Percentiles rank a stretch among this genome's conserved stretches.
phyloP scores from a whole-genome alignment of 2,797 vertebrate species.

The Coilia nasus region DNA sequence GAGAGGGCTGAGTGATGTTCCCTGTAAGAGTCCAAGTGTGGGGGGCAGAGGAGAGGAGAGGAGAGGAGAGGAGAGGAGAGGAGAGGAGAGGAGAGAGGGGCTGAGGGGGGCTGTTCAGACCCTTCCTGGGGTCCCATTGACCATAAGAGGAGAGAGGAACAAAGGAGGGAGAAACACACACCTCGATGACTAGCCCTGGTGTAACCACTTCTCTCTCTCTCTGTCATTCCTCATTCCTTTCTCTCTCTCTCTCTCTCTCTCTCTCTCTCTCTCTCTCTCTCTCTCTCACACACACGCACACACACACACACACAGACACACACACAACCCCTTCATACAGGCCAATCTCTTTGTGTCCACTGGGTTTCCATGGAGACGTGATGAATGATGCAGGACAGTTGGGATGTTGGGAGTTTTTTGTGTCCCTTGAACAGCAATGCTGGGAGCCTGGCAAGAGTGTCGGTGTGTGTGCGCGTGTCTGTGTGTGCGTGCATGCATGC shows the following conservation, averaged over 20 bases:
- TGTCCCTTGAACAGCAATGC: slow-evolving; percentile 35
- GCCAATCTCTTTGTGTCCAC: slow-evolving; percentile 62
- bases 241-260: too few relatives aligned
- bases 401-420: slow-evolving; percentile 56
- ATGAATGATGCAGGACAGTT: slow-evolving; percentile 61
- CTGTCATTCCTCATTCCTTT: too few relatives aligned
- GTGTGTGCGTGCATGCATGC: background rate
- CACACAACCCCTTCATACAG: slow-evolving; percentile 29
- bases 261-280: too few relatives aligned
- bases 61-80: background rate
- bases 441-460: slow-evolving; percentile 36
- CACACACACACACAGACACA: background rate
- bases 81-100: background rate
- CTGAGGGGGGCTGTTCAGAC: too few relatives aligned
- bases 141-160: background rate
- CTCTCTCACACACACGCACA: background rate
- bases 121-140: background rate
- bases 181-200: too few relatives aligned
- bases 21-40: too few relatives aligned
- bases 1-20: too few relatives aligned
- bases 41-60: too few relatives aligned
- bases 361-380: slow-evolving; percentile 66
- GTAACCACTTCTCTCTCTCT: too few relatives aligned
- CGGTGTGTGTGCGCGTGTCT: background rate
- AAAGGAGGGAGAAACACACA: background rate